phyloP scores from a whole-genome alignment of 1,140 invertebrate genomes.

The Mylabris phalerata region DNA sequence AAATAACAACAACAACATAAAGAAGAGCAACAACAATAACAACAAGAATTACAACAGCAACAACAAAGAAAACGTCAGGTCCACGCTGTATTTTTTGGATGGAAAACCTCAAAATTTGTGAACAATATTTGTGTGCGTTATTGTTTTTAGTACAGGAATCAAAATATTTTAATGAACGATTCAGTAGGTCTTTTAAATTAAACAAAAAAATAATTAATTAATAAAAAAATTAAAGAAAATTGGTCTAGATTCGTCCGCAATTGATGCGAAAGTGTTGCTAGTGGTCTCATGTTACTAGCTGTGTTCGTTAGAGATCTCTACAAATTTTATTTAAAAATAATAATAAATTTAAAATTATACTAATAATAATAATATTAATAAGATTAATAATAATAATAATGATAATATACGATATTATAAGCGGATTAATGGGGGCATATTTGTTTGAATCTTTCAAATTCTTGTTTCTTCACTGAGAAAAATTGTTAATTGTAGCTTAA shows the following conservation, averaged over 20 bases:
- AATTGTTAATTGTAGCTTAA: too few species aligned
- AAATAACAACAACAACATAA: background rate
- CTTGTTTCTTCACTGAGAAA: too few species aligned
- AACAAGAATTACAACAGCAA: too few species aligned
- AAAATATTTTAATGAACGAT: conserved; percentile 27
- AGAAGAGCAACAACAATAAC: too few species aligned
- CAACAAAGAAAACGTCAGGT: conserved; percentile 15
- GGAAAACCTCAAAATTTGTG: conserved; percentile 17
- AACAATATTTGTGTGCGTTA: conserved; percentile 37
- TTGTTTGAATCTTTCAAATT: background rate
- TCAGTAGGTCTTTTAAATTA: conserved; percentile 13
- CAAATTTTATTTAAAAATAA: conserved; percentile 12
- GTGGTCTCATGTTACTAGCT: conserved; percentile 40
- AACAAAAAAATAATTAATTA: conserved; percentile 34
- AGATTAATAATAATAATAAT: background rate
- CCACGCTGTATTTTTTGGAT: conserved; percentile 21
- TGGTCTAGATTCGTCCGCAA: conserved; percentile 40
- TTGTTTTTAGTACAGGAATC: conserved; percentile 42
- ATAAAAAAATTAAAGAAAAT: conserved; percentile 35
- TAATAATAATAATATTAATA: conserved; percentile 10
- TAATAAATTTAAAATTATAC: conserved; percentile 3
- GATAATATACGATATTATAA: too few species aligned
- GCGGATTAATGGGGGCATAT: conserved; percentile 1
- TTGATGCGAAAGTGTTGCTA: conserved; percentile 33
- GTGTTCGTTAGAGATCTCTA: conserved; percentile 40